Base-by-base conservation (phyloP, 2,113 vertebrate species). In the Promerops cafer region DNA sequence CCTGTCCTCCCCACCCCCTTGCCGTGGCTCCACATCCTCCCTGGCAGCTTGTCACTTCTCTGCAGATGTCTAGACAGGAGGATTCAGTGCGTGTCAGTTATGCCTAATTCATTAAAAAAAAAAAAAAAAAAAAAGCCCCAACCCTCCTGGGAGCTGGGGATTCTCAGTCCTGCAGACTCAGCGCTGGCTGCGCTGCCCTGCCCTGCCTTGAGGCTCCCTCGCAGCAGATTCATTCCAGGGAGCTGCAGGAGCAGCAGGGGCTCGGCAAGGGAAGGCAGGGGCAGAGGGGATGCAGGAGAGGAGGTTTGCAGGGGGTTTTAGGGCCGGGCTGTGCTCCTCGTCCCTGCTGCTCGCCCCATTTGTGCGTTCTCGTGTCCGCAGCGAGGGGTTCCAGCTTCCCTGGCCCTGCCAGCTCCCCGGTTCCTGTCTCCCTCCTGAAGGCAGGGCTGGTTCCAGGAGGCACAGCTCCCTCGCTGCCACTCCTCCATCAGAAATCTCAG, bases 31-130 rank as follows among this genome's bases (percentile, higher is more conserved):
- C 93, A 83, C 96, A 88, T 88, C 79, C 94, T 96, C 94, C 33
- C 94, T 97, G 96, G 96, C 96, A 96, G 96, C 96, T 94, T 97
- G 96, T 96, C 94, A 94, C 96, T 97, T 94, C 96, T 96, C 92
- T 96, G 96, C 96, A 93, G 94, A 94, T 97, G 96, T 97, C 96
- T 97, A 97, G 96, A 97, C 96, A 81, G 94, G 96, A 97, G 96
- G 92, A 95, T 95, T 92, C 96, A 37, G 92, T 66, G 96, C 76
- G 90, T 96, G 92, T 81, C 96, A 96, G 85, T 95, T 92, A 86
- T 95, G 94, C 94, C 96, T 97, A 94, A 96, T 96, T 96, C 96
- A 90, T 93, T 93, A 3, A 82, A 92, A 90, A 71, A 66, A 87
- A 39, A 49, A 23, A 45, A 15, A 22, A 4, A 14, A 57, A 68